A percentile compares a stretch with the other conserved stretches of the same genome.
phyloP scores from a whole-genome alignment of 2,113 vertebrate genomes.

The Grantiella picta region DNA sequence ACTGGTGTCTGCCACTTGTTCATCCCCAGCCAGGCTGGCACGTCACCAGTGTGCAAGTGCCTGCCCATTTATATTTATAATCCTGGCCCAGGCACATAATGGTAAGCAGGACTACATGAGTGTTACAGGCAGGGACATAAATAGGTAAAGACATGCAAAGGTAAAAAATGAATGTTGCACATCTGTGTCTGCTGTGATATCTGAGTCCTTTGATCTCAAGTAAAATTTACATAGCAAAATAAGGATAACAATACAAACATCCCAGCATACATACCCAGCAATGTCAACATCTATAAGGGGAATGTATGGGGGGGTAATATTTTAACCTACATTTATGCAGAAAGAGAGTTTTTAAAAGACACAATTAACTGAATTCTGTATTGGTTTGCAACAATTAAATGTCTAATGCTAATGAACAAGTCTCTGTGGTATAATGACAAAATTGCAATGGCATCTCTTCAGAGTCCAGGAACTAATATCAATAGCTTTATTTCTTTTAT shows the following conservation, averaged over 20 bases:
- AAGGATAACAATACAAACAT: neutral
- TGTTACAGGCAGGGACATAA: neutral
- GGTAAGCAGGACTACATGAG: neutral
- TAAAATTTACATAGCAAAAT: neutral
- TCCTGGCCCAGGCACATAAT: neutral
- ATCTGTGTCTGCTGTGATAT: neutral
- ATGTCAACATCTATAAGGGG: neutral
- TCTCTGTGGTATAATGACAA: neutral
- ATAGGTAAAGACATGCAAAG: neutral
- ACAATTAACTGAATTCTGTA: neutral
- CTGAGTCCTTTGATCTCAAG: neutral
- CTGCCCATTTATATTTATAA: neutral
- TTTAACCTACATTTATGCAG: neutral
- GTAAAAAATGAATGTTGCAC: neutral
- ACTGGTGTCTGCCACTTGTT: neutral
- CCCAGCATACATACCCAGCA: neutral
- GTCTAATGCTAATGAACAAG: neutral
- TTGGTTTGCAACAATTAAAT: neutral
- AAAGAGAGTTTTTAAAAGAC: neutral
- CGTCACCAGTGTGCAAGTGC: neutral
- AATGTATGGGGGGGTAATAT: neutral
- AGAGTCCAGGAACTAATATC: neutral
- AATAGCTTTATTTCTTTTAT: neutral
- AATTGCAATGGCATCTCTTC: neutral
- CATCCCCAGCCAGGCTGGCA: neutral